Evolutionary conservation across 2,113 vertebrate genomes (phyloP).

Genomic region (Piliocolobus tephrosceles): DNA sequence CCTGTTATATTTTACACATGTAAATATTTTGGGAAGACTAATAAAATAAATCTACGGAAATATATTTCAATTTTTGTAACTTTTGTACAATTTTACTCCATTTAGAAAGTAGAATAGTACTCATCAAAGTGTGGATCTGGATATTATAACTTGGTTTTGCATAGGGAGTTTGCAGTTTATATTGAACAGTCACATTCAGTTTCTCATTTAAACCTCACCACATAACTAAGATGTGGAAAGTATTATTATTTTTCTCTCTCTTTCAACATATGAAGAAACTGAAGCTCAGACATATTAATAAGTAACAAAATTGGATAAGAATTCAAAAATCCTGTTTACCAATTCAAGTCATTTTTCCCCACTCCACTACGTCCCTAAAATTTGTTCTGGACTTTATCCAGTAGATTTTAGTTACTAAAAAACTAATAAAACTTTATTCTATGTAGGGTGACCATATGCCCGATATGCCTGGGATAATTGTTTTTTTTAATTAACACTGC

Average conservation of each 20-base stretch:
- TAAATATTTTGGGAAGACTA: background rate
- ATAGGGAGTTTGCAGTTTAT: background rate
- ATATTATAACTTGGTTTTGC: background rate
- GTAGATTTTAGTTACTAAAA: background rate
- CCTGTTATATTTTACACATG: background rate
- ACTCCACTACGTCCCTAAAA: background rate
- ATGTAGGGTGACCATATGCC: background rate
- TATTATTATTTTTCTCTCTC: background rate
- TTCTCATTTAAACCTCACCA: background rate
- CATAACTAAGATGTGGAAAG: background rate
- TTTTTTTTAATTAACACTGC: background rate
- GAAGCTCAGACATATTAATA: background rate
- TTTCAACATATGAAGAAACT: background rate
- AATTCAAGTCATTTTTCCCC: background rate
- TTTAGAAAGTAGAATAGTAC: background rate
- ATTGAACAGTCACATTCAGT: background rate
- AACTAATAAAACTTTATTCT: constrained; percentile 1
- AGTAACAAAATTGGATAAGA: background rate
- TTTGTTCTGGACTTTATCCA: background rate
- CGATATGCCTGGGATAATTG: background rate
- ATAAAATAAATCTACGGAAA: background rate
- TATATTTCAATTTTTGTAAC: background rate
- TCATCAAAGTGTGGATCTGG: background rate
- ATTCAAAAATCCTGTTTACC: background rate
- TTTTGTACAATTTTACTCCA: background rate